These are phyloP conservation scores for Eilema sororculum DNA, from an alignment of 2,888 invertebrate genomes.

Conservation along the genomic window DNA sequence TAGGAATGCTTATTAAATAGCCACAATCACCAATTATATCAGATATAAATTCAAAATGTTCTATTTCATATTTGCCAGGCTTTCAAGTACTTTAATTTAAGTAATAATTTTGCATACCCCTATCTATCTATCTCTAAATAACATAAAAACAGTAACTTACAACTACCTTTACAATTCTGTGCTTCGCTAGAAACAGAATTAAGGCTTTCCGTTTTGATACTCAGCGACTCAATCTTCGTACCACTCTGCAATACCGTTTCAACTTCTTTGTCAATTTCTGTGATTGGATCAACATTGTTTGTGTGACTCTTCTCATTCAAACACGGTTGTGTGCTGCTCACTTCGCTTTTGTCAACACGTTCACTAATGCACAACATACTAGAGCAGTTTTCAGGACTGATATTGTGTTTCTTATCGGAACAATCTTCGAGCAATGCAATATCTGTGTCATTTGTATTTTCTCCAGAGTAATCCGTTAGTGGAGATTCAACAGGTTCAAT, in stretches of 20 bases:
- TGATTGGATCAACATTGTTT: slow-evolving; percentile 63
- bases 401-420: slow-evolving; percentile 69
- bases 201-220: slow-evolving; percentile 78
- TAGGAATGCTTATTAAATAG: too few relatives aligned
- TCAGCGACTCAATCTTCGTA: slow-evolving; percentile 81
- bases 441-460: slow-evolving; percentile 81
- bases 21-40: too few relatives aligned
- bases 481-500: slow-evolving; percentile 80
- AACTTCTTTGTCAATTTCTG: slow-evolving; percentile 83
- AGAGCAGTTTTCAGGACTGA: slow-evolving; percentile 61
- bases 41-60: too few relatives aligned
- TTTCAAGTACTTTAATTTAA: too few relatives aligned
- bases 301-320: slow-evolving; percentile 71
- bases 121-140: background rate
- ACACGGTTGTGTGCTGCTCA: slow-evolving; percentile 81
- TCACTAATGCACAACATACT: slow-evolving; percentile 65
- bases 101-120: too few relatives aligned
- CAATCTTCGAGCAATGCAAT: slow-evolving; percentile 75
- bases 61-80: too few relatives aligned
- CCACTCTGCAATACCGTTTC: slow-evolving; percentile 83
- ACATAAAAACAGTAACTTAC: background rate
- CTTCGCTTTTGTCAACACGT: slow-evolving; percentile 74
- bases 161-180: slow-evolving; percentile 76
- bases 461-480: slow-evolving; percentile 80
- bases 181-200: slow-evolving; percentile 78